Evolutionary conservation across 2,797 vertebrate species (phyloP).

Genomic region (Valencia hispanica): DNA sequence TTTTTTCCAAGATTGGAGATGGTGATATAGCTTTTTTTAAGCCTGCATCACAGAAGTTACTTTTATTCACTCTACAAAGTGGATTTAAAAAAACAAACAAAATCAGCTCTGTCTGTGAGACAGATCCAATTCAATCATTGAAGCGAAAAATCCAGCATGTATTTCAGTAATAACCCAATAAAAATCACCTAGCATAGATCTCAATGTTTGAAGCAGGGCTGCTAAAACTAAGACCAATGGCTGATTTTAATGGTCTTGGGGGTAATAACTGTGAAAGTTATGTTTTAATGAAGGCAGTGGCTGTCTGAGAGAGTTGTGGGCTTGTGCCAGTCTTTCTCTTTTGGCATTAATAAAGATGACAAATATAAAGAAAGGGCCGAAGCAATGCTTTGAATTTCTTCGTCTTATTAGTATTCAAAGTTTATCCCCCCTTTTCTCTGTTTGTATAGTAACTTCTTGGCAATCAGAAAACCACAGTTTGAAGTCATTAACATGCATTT

Average conservation of each 20-base stretch:
- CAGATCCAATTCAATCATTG: slow-evolving; percentile 20
- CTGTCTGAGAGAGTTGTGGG: slow-evolving; percentile 21
- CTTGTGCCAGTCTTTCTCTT: slow-evolving; percentile 16
- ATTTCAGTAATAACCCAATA: slow-evolving; percentile 45
- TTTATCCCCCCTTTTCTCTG: slow-evolving; percentile 14
- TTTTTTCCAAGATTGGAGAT: neutral
- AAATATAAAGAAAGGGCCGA: neutral
- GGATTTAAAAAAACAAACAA: slow-evolving; percentile 26
- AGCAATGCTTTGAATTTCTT: neutral
- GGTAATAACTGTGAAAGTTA: slow-evolving; percentile 53
- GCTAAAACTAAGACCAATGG: slow-evolving; percentile 26
- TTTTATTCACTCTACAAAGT: slow-evolving; percentile 10
- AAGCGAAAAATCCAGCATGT: slow-evolving; percentile 28
- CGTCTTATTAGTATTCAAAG: slow-evolving; percentile 37
- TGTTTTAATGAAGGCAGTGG: slow-evolving; percentile 51
- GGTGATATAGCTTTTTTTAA: neutral
- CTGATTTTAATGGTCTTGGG: slow-evolving; percentile 43
- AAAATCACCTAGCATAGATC: slow-evolving; percentile 32
- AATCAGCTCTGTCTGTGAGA: neutral
- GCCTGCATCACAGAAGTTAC: too few relatives aligned
- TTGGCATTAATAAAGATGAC: neutral
- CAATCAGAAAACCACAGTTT: slow-evolving; percentile 31
- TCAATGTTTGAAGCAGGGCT: slow-evolving; percentile 14
- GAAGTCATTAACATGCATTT: slow-evolving; percentile 21
- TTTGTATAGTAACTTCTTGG: slow-evolving; percentile 19